phyloP scores from a whole-genome alignment of 2,888 invertebrate species.

The Tineola bisselliella region DNA sequence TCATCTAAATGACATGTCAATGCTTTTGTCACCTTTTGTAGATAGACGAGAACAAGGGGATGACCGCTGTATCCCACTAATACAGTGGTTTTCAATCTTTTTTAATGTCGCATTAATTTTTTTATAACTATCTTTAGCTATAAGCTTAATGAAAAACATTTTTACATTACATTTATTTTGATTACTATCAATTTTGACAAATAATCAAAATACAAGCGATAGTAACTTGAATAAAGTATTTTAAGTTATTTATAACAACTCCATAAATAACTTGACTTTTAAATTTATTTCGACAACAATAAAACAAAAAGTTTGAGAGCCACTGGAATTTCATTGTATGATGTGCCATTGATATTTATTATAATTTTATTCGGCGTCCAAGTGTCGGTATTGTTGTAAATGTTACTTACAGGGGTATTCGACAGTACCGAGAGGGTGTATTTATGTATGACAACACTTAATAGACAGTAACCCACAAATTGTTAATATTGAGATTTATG shows the following conservation, averaged over 20 bases:
- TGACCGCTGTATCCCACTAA: neutral
- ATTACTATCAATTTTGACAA: too few relatives aligned
- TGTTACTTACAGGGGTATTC: neutral
- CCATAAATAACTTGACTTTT: too few relatives aligned
- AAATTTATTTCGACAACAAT: too few relatives aligned
- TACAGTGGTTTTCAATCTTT: neutral
- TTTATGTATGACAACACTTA: neutral
- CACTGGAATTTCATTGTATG: neutral
- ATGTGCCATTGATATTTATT: slow-evolving; percentile 44
- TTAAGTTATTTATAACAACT: too few relatives aligned
- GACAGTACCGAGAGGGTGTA: neutral
- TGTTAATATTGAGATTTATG: slow-evolving; percentile 1
- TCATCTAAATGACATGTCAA: slow-evolving; percentile 54
- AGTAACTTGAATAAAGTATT: too few relatives aligned
- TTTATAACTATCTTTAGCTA: too few relatives aligned
- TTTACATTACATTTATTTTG: too few relatives aligned
- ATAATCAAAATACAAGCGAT: too few relatives aligned
- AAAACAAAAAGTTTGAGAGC: neutral
- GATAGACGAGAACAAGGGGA: neutral
- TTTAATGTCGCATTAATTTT: neutral
- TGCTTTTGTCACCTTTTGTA: slow-evolving; percentile 50
- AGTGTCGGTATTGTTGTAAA: slow-evolving; percentile 38
- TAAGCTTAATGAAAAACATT: too few relatives aligned
- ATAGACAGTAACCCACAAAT: neutral
- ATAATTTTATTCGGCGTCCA: slow-evolving; percentile 63